Evolutionary conservation across 1,140 invertebrate species (phyloP).

Genomic region (Delia radicum): DNA sequence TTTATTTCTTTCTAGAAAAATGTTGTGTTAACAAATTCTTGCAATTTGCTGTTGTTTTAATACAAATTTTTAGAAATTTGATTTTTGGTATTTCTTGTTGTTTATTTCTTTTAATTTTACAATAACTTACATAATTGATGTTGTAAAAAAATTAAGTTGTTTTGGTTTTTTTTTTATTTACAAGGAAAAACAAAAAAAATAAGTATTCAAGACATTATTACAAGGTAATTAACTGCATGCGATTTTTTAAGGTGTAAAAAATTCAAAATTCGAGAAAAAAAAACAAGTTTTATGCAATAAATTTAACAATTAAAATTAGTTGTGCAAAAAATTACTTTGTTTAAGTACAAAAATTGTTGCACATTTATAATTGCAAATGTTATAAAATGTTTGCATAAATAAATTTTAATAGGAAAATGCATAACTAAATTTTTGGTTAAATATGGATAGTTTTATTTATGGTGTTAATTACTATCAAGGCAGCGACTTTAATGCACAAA

Average conservation of each 20-base stretch:
- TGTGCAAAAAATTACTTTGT: not conserved
- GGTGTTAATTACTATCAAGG: no score
- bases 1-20: no score
- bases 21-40: not conserved
- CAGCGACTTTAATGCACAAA: no score
- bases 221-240: conserved; percentile 13
- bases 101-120: no score
- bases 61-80: no score
- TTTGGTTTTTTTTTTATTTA: not conserved
- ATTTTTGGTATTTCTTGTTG: no score
- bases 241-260: not conserved
- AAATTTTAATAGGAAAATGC: not conserved
- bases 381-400: no score
- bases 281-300: conserved; percentile 13
- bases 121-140: no score
- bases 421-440: no score
- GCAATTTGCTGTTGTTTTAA: no score
- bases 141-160: not conserved
- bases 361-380: not conserved
- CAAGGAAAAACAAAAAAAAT: not conserved
- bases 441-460: no score
- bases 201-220: not conserved
- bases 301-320: not conserved
- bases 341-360: not conserved
- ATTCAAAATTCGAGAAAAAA: not conserved